These are phyloP conservation scores for Ciconia stormi DNA, from an alignment of 2,113 vertebrate species.

Conservation along the genomic window DNA sequence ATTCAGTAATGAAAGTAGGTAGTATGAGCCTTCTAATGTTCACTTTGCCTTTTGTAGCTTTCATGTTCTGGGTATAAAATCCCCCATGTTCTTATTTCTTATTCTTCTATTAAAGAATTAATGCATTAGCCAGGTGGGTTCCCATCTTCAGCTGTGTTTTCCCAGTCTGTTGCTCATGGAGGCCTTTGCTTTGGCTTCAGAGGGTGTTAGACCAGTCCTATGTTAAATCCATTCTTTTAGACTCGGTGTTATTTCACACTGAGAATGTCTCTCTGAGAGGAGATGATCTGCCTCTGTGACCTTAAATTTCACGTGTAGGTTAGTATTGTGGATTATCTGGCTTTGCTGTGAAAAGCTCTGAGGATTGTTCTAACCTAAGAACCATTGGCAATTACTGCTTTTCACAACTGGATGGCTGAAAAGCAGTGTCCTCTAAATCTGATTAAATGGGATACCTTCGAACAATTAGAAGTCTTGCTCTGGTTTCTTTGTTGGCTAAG, in stretches of 20 bases:
- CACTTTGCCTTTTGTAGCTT: neutral
- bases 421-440: neutral
- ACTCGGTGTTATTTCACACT: neutral
- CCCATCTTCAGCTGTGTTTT: neutral
- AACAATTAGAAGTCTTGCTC: neutral
- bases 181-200: neutral
- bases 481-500: neutral
- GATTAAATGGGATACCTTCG: neutral
- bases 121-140: neutral
- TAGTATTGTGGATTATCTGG: neutral
- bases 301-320: neutral
- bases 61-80: neutral
- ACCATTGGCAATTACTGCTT: neutral
- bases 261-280: neutral
- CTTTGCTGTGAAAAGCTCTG: constrained; percentile 17
- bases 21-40: neutral
- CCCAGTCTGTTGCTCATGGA: neutral
- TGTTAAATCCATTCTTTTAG: neutral
- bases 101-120: neutral
- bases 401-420: neutral
- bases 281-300: neutral
- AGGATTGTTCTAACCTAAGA: neutral
- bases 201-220: neutral
- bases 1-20: neutral
- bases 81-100: neutral